Conservation (phyloP, 2,888 invertebrate genomes). For the Atrina japonica region DNA sequence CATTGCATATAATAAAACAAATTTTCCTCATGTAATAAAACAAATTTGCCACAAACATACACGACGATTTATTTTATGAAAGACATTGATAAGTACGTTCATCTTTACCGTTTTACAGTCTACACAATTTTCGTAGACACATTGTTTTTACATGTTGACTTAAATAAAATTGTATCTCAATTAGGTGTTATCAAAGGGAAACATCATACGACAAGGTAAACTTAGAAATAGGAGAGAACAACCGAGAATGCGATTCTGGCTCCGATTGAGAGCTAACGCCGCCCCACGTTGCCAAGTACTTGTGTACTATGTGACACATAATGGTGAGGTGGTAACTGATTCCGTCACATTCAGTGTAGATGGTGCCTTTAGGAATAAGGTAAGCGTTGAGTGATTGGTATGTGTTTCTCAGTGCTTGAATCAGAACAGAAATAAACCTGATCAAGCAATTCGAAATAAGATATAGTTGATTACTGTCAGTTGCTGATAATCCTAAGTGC, state of each 20-base stretch:
- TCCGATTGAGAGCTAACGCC: slow-evolving; percentile 48
- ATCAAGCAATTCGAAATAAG: too few species aligned
- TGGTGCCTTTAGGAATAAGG: slow-evolving; percentile 84
- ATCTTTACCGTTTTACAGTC: too few species aligned
- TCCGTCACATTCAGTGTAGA: slow-evolving; percentile 83
- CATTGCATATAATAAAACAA: too few species aligned
- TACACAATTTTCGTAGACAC: too few species aligned
- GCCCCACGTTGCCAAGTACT: slow-evolving; percentile 76
- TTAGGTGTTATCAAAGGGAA: slow-evolving; percentile 49
- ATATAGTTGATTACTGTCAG: too few species aligned
- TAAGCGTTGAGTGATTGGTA: slow-evolving; percentile 63
- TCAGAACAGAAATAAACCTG: neutral
- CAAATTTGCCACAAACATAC: too few species aligned
- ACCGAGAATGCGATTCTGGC: neutral
- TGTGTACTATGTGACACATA: slow-evolving; percentile 83
- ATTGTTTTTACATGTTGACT: too few species aligned
- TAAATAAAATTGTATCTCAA: neutral
- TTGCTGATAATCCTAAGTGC: neutral
- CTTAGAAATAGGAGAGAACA: slow-evolving; percentile 13
- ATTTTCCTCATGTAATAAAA: too few species aligned
- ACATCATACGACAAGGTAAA: slow-evolving; percentile 27
- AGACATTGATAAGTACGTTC: too few species aligned
- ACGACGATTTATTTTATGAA: too few species aligned
- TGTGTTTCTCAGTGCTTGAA: neutral
- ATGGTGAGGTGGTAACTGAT: slow-evolving; percentile 84